phyloP scores from a whole-genome alignment of 2,797 vertebrate genomes.

The Potorous gilbertii region DNA sequence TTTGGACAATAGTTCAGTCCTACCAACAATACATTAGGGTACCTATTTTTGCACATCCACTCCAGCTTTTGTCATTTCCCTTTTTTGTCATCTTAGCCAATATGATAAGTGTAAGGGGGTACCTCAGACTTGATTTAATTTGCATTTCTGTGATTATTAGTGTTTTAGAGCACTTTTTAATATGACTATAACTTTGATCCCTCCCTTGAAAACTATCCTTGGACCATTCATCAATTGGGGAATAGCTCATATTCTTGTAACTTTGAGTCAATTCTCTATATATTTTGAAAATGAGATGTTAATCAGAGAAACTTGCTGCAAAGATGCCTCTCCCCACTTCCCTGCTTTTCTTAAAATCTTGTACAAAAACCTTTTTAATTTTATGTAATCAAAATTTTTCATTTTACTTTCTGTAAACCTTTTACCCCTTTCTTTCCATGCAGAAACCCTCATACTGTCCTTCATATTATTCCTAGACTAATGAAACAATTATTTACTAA shows the following conservation, averaged over 20 bases:
- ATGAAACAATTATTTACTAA: not conserved
- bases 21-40: not conserved
- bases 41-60: not conserved
- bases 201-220: not conserved
- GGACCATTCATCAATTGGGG: not conserved
- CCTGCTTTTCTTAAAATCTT: not conserved
- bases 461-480: not conserved
- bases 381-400: not conserved
- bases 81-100: not conserved
- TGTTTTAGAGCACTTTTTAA: not conserved
- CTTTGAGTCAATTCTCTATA: not conserved
- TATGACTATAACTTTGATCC: not conserved
- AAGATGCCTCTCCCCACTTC: not conserved
- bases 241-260: not conserved
- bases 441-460: not conserved
- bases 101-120: not conserved
- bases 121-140: not conserved
- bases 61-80: not conserved
- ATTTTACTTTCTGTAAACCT: not conserved
- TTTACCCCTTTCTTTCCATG: not conserved
- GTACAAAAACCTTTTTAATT: not conserved
- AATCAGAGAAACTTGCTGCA: not conserved
- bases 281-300: not conserved
- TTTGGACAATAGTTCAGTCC: not conserved
- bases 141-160: not conserved